Conservation (phyloP, 2,113 vertebrate genomes). For the Myanophis thanlyinensis region DNA sequence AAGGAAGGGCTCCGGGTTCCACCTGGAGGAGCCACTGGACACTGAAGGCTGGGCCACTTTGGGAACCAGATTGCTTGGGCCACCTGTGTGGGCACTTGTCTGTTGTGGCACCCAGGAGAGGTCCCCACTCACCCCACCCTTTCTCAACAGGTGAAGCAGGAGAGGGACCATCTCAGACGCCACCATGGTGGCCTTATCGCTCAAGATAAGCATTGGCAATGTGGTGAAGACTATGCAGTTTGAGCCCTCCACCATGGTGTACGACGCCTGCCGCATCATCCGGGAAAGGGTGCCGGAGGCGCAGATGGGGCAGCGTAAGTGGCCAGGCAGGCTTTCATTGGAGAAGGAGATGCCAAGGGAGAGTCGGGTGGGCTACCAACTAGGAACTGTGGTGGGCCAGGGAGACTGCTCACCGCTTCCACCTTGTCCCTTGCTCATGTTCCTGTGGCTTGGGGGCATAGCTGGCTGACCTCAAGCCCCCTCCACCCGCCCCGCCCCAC, state of each 20-base stretch:
- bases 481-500: background rate
- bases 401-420: background rate
- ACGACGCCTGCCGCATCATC: slow-evolving; percentile 94
- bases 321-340: background rate
- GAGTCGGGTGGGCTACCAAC: background rate
- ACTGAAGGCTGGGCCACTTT: background rate
- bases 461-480: background rate
- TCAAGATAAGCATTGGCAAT: slow-evolving; percentile 97
- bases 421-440: background rate
- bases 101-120: background rate
- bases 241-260: slow-evolving; percentile 97
- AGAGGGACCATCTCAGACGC: slow-evolving; percentile 57
- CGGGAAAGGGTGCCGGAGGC: slow-evolving; percentile 94
- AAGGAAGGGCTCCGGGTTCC: background rate
- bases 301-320: slow-evolving; percentile 92
- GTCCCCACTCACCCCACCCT: too few relatives aligned
- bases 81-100: background rate
- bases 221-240: slow-evolving; percentile 99
- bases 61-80: background rate
- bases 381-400: background rate
- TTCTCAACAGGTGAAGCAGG: slow-evolving; percentile 51
- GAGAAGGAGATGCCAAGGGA: background rate
- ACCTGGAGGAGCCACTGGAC: background rate
- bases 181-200: slow-evolving; percentile 96
- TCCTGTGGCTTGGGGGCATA: background rate